Evolutionary conservation across 1,140 invertebrate species (phyloP).

Genomic region (Pentalonia nigronervosa): DNA sequence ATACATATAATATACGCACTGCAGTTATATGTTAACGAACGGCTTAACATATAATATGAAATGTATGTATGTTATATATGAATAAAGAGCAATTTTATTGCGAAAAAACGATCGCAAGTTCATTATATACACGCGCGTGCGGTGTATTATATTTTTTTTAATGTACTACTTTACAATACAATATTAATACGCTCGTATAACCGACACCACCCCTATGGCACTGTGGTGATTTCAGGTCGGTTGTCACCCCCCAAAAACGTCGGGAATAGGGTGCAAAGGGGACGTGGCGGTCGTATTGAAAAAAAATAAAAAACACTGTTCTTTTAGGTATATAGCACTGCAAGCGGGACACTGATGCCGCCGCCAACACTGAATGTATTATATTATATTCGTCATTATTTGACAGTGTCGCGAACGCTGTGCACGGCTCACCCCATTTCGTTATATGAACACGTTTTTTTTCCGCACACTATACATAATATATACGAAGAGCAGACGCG

Average conservation of each 20-base stretch:
- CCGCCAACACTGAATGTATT: background rate
- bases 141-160: background rate
- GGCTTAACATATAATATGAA: background rate
- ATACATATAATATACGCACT: background rate
- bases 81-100: background rate
- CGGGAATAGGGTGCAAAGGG: background rate
- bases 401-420: background rate
- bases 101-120: background rate
- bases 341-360: background rate
- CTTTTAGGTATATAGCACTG: background rate
- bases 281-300: background rate
- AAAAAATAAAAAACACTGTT: background rate
- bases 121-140: background rate
- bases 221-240: background rate
- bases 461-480: background rate
- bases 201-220: background rate
- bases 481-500: background rate
- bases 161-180: background rate
- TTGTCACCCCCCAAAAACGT: background rate
- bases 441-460: slow-evolving; percentile 5
- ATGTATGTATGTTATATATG: background rate
- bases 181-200: background rate
- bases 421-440: background rate
- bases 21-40: background rate
- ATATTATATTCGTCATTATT: background rate